Base-by-base conservation (phyloP, 2,888 invertebrate species). In the Terebella lapidaria region DNA sequence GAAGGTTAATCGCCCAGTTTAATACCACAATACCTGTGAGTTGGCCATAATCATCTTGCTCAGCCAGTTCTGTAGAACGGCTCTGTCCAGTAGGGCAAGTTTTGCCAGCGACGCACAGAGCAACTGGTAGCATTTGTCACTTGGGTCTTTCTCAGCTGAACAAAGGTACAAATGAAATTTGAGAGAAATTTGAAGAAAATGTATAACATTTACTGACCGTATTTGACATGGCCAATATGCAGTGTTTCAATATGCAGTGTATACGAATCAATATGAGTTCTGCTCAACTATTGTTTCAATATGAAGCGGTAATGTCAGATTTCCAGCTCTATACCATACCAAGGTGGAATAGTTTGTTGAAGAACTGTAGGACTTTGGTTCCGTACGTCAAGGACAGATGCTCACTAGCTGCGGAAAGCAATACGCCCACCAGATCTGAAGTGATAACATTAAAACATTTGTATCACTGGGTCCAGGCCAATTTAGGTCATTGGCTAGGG, bases 371-470 rank as follows among this genome's bases (percentile, higher is more conserved):
- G 3, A 79, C 70, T 54, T 73, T 73, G 59, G 70, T 73, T 30
- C 71, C 72, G 67, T 71, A 76, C 29, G 68, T 62, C 49, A 71
- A 67, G 47, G 74, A 71, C 55, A 76, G 64, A 47, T 74, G 72
- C 52, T 72, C 70, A 10, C 74, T 89, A 0, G 92, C 88, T 2
- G 92, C 89, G 0, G 91, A 89, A 56, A 94, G 83, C 45, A 94
- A 82, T 18, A 93, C 85, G 65, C 89, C 88, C 0, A 90, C 88
- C 46, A 94, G 84, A 63, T 88, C 87, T 70, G 86, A 10, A 24
- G 3, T 35, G 5, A 47, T 54, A 56, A 49, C 15, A 49, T 35
- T 35, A 35, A 10, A 35, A 35, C 42, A 15, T 35, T n/a, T 35
- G 42, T 35, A 35, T 15, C 42, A 35, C 42, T n/a, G n/a, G n/a